These are phyloP conservation scores for Allygus modestus DNA, from an alignment of 2,888 invertebrate genomes.

Conservation along the genomic window DNA sequence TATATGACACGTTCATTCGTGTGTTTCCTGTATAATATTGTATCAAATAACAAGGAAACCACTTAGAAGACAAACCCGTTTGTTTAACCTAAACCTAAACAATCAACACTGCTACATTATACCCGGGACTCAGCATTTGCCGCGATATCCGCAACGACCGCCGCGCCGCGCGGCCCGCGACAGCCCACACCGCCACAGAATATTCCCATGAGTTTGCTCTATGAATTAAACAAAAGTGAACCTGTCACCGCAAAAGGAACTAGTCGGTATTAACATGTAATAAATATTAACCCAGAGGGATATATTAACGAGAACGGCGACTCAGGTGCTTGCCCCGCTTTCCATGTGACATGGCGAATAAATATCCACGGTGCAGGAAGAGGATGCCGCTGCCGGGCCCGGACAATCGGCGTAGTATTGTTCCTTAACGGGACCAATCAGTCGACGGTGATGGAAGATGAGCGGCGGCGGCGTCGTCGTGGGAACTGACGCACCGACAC, in stretches of 20 bases:
- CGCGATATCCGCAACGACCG: neutral
- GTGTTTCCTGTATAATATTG: no score
- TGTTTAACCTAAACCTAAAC: neutral
- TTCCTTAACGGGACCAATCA: constrained; percentile 60
- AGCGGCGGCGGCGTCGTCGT: constrained; percentile 17
- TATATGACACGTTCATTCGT: no score
- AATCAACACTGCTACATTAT: neutral
- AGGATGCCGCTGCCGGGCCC: constrained; percentile 6
- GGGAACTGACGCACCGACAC: constrained; percentile 54
- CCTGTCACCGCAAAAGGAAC: constrained; percentile 57
- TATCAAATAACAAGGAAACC: neutral
- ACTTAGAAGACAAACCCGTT: neutral
- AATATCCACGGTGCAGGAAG: neutral
- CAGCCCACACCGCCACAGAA: constrained; percentile 22
- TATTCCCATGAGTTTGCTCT: constrained; percentile 43
- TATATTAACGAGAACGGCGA: constrained; percentile 45
- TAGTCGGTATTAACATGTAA: constrained; percentile 50
- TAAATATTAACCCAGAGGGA: constrained; percentile 56
- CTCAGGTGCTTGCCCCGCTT: constrained; percentile 44
- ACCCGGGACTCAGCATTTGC: neutral
- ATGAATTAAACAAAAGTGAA: constrained; percentile 54
- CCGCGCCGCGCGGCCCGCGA: no score
- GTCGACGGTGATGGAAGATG: constrained; percentile 58
- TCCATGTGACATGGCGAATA: constrained; percentile 37
- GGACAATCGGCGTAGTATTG: constrained; percentile 50